Evolutionary conservation across 2,888 invertebrate genomes (phyloP), one percentile per base, ranked within the genome.

Genomic region (Aspidiotus destructor): DNA sequence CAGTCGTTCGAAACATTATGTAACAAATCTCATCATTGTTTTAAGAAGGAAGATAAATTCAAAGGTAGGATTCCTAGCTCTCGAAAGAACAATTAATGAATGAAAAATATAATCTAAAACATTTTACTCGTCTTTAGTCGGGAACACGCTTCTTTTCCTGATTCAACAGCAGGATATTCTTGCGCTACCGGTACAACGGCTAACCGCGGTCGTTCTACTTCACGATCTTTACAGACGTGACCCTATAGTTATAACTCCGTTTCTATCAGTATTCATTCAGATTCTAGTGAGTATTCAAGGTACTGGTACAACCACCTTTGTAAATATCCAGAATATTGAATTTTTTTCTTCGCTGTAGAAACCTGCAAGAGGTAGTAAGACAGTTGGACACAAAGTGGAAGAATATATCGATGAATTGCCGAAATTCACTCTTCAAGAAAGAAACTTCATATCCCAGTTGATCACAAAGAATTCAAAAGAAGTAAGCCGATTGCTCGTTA

Each of bases 1-100:
- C 69, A 69, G 17, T 69, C 69, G 40, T 69, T 69, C 28, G 69
- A 69, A 69, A 69, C 69, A 15, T 17, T 69, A 2, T 69, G 69
- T 40, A 69, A 69, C 54, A 69, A 88, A 75, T 81, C 92, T 55
- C 88, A 88, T 75, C 89, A 88, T 76, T 84, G 84, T 73, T 92
- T 92, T 77, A 83, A 85, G 28, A 85, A 86, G 76, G 82, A 85
- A 65, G 89, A 91, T 74, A 85, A 86, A 76, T 91, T 89, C 75
- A 89, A 89, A 79, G 80, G 85, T 85, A 76, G 78, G 79, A 28
- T 28, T 28, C 5, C 1, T 5, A 28, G 2, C 5, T 80, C 28
- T 28, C 28, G 28, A 28, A 28, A 28, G 28, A 28, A 28, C 28
- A 28, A 53, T 53, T 53, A 15, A n/a, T 28, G 28, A 28, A 52